A percentile compares a stretch with the other conserved stretches of the same genome.
These are phyloP conservation scores for Python bivittatus DNA, from an alignment of 2,113 vertebrate genomes.

Conservation along the genomic window DNA sequence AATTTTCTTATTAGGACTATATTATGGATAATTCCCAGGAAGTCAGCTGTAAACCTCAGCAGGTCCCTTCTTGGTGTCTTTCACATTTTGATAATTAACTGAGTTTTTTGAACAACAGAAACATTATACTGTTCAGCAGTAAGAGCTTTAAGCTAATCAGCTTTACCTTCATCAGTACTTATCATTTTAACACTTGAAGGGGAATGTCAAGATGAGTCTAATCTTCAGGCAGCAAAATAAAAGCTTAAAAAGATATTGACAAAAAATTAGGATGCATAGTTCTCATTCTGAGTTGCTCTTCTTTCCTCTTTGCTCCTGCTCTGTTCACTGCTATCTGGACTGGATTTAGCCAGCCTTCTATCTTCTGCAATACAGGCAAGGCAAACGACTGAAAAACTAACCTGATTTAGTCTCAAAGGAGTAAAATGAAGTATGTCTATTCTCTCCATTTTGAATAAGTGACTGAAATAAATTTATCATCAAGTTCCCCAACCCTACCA, in stretches of 20 bases:
- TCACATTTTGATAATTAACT: constrained; percentile 68
- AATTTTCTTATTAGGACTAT: constrained; percentile 57
- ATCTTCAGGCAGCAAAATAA: constrained; percentile 57
- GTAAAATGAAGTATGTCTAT: background rate
- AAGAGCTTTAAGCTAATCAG: constrained; percentile 63
- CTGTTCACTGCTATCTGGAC: constrained; percentile 54
- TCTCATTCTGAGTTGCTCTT: constrained; percentile 28
- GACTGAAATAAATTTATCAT: background rate
- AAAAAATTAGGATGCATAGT: constrained; percentile 52
- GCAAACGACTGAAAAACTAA: too few relatives aligned
- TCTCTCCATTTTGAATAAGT: background rate
- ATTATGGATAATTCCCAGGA: constrained; percentile 62
- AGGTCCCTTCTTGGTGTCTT: constrained; percentile 57
- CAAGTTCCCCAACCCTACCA: background rate
- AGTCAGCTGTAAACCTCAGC: constrained; percentile 60
- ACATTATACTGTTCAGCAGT: constrained; percentile 67
- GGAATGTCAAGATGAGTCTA: constrained; percentile 61
- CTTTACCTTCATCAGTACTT: constrained; percentile 61
- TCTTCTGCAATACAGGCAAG: constrained; percentile 11
- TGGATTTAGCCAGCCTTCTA: constrained; percentile 46
- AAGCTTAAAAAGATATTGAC: constrained; percentile 57
- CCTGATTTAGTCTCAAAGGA: constrained; percentile 1
- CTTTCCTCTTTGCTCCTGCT: constrained; percentile 18
- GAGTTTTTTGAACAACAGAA: constrained; percentile 69
- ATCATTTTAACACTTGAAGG: constrained; percentile 66